Conservation (phyloP, 2,797 vertebrate genomes). For the Poecilia picta region DNA sequence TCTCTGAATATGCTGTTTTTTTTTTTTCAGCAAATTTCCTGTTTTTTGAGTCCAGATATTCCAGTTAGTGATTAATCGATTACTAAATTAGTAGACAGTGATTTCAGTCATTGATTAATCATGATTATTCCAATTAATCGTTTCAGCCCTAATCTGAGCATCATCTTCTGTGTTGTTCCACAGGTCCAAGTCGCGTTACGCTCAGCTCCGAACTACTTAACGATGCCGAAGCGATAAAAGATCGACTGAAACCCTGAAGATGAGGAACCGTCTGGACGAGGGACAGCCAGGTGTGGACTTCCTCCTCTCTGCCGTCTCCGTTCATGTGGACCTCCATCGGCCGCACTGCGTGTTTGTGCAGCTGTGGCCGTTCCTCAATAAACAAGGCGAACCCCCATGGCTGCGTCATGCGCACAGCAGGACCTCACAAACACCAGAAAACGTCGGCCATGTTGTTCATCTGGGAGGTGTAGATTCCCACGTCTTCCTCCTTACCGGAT, state of each 20-base stretch:
- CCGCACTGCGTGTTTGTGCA: constrained; percentile 47
- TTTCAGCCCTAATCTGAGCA: background rate
- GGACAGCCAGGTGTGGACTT: constrained; percentile 22
- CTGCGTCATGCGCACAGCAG: background rate
- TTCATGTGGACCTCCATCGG: constrained; percentile 40
- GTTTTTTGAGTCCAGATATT: no score
- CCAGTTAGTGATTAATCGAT: no score
- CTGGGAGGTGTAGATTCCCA: background rate
- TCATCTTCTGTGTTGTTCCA: constrained; percentile 17
- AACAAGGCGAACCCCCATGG: constrained; percentile 13
- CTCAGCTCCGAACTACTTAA: constrained; percentile 76
- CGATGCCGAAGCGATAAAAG: constrained; percentile 5
- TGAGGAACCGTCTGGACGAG: background rate
- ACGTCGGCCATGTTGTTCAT: background rate
- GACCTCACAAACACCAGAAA: background rate
- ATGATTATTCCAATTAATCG: no score
- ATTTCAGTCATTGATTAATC: no score
- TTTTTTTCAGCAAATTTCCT: no score
- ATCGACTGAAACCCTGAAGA: background rate
- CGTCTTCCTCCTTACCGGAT: background rate
- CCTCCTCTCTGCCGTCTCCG: background rate
- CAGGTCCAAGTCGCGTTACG: constrained; percentile 78
- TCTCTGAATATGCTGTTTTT: no score
- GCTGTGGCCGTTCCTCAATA: constrained; percentile 36
- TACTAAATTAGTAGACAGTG: no score